These are phyloP conservation scores for Aleadryas rufinucha DNA, from an alignment of 2,113 vertebrate genomes.

Conservation along the genomic window DNA sequence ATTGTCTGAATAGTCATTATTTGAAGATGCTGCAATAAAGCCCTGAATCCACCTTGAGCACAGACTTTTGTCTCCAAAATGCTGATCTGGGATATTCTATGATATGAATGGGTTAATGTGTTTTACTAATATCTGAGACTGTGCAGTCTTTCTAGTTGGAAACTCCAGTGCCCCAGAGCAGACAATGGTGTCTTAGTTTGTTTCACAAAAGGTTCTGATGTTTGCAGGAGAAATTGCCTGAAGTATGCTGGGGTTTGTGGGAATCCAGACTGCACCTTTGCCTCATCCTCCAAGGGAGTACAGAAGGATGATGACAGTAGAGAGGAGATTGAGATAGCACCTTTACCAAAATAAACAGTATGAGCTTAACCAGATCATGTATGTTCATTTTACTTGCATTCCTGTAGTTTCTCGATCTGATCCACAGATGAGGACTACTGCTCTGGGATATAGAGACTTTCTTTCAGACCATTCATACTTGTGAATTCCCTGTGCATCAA, in stretches of 20 bases:
- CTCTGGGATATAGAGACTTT: not conserved
- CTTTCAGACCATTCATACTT: not conserved
- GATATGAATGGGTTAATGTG: not conserved
- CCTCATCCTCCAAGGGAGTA: not conserved
- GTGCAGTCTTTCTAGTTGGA: not conserved
- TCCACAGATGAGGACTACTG: not conserved
- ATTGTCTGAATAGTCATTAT: not conserved
- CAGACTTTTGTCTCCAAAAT: not conserved
- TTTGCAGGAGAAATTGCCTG: not conserved
- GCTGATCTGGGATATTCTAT: not conserved
- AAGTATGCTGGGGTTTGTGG: not conserved
- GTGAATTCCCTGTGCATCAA: not conserved
- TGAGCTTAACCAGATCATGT: not conserved
- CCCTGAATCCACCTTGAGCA: not conserved
- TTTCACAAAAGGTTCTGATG: not conserved
- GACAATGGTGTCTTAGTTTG: not conserved
- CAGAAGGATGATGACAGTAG: not conserved
- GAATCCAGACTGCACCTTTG: not conserved
- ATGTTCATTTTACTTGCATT: not conserved
- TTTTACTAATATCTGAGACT: not conserved
- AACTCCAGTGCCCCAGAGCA: not conserved
- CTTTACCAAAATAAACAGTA: not conserved
- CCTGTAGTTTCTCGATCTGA: not conserved
- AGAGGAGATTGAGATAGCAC: not conserved
- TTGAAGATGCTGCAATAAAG: not conserved